A percentile compares a stretch with the other conserved stretches of the same genome.
Conservation (phyloP, 2,797 vertebrate genomes). For the Scyliorhinus canicula region DNA sequence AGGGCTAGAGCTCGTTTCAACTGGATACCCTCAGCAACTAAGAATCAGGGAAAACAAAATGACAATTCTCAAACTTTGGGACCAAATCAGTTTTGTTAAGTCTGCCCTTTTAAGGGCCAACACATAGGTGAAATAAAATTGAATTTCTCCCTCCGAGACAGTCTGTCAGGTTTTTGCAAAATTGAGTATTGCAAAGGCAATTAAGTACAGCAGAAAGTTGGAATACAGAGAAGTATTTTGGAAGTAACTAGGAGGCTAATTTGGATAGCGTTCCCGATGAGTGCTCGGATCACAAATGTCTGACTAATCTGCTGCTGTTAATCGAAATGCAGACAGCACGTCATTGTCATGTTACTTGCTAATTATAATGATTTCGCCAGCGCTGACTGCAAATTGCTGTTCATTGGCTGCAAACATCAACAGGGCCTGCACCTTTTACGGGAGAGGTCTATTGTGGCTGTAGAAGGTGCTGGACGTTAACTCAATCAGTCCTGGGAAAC, state of each 20-base stretch:
- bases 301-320: too few species aligned
- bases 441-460: too few species aligned
- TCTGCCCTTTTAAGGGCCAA: neutral
- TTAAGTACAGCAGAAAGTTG: neutral
- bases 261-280: too few species aligned
- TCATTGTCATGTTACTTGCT: too few species aligned
- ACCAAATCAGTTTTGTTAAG: neutral
- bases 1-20: neutral
- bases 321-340: too few species aligned
- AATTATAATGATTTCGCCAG: too few species aligned
- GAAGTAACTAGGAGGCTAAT: neutral
- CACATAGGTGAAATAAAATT: neutral
- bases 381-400: too few species aligned
- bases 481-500: too few species aligned
- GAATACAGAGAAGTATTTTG: neutral
- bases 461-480: too few species aligned
- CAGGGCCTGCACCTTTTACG: too few species aligned
- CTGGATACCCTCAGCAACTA: neutral
- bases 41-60: neutral
- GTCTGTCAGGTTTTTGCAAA: neutral
- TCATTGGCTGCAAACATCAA: too few species aligned
- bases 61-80: neutral
- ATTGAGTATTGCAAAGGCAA: neutral
- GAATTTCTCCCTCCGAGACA: neutral
- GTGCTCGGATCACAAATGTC: too few species aligned